Evolutionary conservation across 2,797 vertebrate genomes (phyloP), one percentile per base, ranked within the genome.

Genomic region (Urocyon cinereoargenteus): DNA sequence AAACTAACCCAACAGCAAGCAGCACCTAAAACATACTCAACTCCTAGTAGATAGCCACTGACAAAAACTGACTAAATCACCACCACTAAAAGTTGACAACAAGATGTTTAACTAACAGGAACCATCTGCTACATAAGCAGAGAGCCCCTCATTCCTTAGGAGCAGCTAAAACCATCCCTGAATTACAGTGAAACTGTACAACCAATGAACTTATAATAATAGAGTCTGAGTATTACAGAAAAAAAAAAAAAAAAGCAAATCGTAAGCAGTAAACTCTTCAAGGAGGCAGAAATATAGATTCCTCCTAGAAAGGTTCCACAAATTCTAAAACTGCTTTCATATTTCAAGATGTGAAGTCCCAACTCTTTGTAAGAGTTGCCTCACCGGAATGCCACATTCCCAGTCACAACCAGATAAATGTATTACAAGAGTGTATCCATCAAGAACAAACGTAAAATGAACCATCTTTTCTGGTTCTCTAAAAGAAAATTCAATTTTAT

Each of bases 401-500:
- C 62, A 75, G n/a, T 61, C n/a, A 88, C 72, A 90, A 82, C 26
- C 45, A 31, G 28, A 72, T 34, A 88, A 83, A 72, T 31, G 49
- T 14, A 31, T 55, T n/a, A 21, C 53, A 81, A 68, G 40, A 57
- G 12, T 36, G 51, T 8, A n/a, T 10, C 19, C 6, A 83, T 45
- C 72, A 70, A 91, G 10, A 83, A 12, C 22, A 96, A 91, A 93
- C 24, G 26, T 93, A 10, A 96, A 97, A 94, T 81, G 96, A 64
- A 66, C 9, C 34, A 94, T 36, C n/a, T 90, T 94, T 88, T 55
- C 31, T 24, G 18, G 22, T 28, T 86, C 61, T 94, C 87, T 26
- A 90, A 86, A 90, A 96, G 68, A 89, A 95, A 77, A 94, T 22
- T 77, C 85, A 85, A 96, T 86, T 86, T 83, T 79, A 49, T 77